Evolutionary conservation across 2,113 vertebrate genomes (phyloP), one percentile per base, ranked within the genome.

Genomic region (Chaenogobius annularis): DNA sequence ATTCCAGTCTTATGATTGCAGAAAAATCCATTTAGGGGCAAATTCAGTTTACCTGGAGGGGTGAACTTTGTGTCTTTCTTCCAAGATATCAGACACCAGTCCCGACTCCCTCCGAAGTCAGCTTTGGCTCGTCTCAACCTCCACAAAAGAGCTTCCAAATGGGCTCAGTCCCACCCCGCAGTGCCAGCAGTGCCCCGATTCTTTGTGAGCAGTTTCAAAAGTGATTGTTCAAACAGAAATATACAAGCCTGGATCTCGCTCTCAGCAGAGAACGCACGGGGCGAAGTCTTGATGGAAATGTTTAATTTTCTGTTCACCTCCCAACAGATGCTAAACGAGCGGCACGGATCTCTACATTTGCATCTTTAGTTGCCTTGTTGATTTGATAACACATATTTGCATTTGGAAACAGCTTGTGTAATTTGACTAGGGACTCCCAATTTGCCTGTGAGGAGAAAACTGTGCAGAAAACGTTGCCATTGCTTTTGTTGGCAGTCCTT

Each of bases 371-470:
- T 85, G 79, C 70, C 89, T 86, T 87, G 88, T 91, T 90, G 89
- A 89, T 90, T 90, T 86, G 89, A 81, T 80, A 86, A 83, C 84
- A 83, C 80, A 83, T 82, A 85, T 91, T 92, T 87, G 87, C 88
- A 90, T 90, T 84, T 83, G 83, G 83, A 83, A 86, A 79, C 88
- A 81, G 85, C 87, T 88, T 80, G 47, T 84, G 85, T 87, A 91
- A 90, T 91, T 92, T 90, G 90, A 91, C 91, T 92, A 89, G 93
- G 94, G 93, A 93, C 87, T 90, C 91, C 92, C 93, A 82, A 87
- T 88, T 85, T 91, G 90, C 93, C 94, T 94, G 90, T 87, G 82
- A 92, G 92, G 86, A 89, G 72, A 82, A 91, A 89, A 79, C 93
- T 91, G 85, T 83, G 88, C 77, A 92, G 93, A 92, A 71, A 85